Percentiles rank a stretch among this genome's conserved stretches.
phyloP scores from a whole-genome alignment of 1,140 invertebrate genomes.

The Sitobion miscanthi region DNA sequence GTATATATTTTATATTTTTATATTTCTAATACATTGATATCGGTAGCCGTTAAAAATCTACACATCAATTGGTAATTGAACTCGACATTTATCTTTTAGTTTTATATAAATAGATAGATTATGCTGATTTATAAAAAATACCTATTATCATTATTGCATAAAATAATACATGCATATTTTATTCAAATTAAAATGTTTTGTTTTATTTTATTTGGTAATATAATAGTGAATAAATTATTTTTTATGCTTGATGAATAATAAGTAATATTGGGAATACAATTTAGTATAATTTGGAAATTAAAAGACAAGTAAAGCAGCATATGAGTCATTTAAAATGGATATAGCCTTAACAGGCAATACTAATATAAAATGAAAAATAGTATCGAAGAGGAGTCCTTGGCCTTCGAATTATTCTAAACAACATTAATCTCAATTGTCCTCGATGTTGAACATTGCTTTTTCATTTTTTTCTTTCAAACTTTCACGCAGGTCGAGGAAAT shows the following conservation, averaged over 20 bases:
- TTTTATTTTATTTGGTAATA: background rate
- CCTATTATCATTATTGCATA: background rate
- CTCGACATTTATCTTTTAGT: background rate
- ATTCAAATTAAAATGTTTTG: background rate
- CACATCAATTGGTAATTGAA: background rate
- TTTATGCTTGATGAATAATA: background rate
- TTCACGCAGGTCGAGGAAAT: constrained; percentile 1
- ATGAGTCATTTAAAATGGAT: constrained; percentile 45
- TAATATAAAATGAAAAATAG: constrained; percentile 43
- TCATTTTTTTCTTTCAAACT: constrained; percentile 20
- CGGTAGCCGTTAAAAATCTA: background rate
- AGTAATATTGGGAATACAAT: background rate
- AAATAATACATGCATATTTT: background rate
- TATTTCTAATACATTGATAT: background rate
- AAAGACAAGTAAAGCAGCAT: background rate
- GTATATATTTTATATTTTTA: background rate
- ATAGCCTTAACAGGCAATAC: constrained; percentile 51
- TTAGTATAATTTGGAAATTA: constrained; percentile 5
- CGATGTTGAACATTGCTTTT: constrained; percentile 17
- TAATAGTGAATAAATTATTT: background rate
- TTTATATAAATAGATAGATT: background rate
- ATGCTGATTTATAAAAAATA: background rate
- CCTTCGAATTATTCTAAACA: constrained; percentile 50
- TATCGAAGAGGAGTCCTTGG: constrained; percentile 47
- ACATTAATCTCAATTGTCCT: constrained; percentile 52